Percentiles rank a stretch among this genome's conserved stretches.
phyloP scores from a whole-genome alignment of 2,797 vertebrate species.

The Hirundo rustica region DNA sequence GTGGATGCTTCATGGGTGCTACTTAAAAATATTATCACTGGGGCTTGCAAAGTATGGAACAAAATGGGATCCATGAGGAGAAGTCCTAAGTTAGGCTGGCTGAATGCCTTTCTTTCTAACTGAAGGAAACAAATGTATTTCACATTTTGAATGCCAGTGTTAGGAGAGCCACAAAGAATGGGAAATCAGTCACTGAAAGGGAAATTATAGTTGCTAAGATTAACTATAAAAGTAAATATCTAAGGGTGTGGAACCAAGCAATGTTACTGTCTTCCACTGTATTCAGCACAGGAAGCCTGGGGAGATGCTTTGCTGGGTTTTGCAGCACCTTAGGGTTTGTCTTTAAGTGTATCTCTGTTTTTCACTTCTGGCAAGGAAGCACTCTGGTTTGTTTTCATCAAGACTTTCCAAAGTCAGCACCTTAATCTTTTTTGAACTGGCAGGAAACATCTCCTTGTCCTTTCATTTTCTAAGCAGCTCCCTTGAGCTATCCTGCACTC shows the following conservation, averaged over 20 bases:
- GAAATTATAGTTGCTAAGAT: background rate
- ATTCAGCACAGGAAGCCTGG: background rate
- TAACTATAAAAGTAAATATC: background rate
- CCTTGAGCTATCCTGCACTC: background rate
- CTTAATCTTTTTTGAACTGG: background rate
- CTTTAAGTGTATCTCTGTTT: background rate
- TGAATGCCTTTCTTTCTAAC: background rate
- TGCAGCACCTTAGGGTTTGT: background rate
- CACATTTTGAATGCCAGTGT: background rate
- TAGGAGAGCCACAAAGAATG: background rate
- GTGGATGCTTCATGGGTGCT: background rate
- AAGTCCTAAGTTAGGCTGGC: background rate
- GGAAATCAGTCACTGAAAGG: background rate
- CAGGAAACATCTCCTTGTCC: constrained; percentile 16
- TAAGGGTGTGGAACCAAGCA: background rate
- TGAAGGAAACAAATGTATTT: background rate
- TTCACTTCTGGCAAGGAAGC: background rate
- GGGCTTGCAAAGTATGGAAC: background rate
- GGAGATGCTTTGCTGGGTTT: background rate
- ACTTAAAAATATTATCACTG: background rate
- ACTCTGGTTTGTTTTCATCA: background rate
- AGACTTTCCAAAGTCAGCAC: background rate
- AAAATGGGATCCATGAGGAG: background rate
- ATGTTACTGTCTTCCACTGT: background rate
- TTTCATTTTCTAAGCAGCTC: background rate